Evolutionary conservation across 2,888 invertebrate genomes (phyloP), one percentile per base, ranked within the genome.

Genomic region (Metacarcinus magister): DNA sequence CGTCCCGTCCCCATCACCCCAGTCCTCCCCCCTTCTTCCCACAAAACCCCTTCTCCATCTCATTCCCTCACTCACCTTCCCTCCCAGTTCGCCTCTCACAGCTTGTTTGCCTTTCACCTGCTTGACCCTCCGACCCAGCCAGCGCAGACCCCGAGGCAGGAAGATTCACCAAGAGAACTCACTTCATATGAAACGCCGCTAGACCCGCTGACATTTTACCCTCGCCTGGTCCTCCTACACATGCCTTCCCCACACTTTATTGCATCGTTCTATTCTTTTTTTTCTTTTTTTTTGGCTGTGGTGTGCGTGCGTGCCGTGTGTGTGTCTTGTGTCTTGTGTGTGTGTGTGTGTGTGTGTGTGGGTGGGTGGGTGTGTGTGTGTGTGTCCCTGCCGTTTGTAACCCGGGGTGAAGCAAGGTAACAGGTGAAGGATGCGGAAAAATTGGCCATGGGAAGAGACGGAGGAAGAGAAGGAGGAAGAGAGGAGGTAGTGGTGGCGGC

Each of bases 31-130:
- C 28, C 75, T 28, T 28, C 75, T 82, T 28, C 75, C 75, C 75
- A 82, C 75, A n/a, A 82, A 28, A 10, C 75, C 28, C 75, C 87
- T 32, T 75, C 75, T 75, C 75, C 28, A 8, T n/a, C 75, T 75
- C 75, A 75, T 75, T 28, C 75, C 75, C 75, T 75, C 28, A 75
- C 75, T 75, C 75, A 28, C 39, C 87, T 16, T 39, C 32, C 87
- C 39, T 87, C 87, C 87, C 39, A 75, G 75, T n/a, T 39, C 39
- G 32, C 87, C 87, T 87, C 87, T 39, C 87, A 39, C 87, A 87
- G 16, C 87, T 87, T 87, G 87, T 87, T 87, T 87, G 87, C 87
- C 87, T 87, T 87, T 87, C 87, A 87, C 87, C 39, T 87, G 87
- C 87, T 87, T 87, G 87, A 87, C 87, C 87, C 19, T 32, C 10